Conservation (phyloP, 2,888 invertebrate species). For the Eupithecia subumbrata region DNA sequence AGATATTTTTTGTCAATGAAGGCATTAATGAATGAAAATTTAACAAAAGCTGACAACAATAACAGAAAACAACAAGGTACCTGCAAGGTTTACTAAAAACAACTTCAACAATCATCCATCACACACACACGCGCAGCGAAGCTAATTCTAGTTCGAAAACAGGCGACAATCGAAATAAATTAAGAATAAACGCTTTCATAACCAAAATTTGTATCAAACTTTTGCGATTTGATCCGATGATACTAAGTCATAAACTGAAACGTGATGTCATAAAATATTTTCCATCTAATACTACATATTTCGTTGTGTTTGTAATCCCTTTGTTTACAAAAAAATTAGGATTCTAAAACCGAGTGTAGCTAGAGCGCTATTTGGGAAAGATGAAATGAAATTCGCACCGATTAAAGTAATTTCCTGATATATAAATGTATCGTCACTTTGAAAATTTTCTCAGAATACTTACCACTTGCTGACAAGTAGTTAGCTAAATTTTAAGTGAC, state of each 20-base stretch:
- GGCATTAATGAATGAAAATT: background rate
- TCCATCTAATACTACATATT: no score
- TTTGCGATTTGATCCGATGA: background rate
- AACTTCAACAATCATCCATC: background rate
- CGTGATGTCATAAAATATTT: background rate
- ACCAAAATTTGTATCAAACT: background rate
- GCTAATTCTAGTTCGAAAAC: background rate
- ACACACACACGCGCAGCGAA: background rate
- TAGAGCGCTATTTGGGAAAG: background rate
- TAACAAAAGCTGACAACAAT: background rate
- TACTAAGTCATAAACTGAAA: background rate
- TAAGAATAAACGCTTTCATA: background rate
- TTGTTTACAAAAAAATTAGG: background rate
- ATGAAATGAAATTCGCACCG: background rate
- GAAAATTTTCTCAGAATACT: background rate
- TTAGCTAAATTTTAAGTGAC: background rate
- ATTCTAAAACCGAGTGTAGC: background rate
- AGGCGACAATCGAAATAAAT: background rate
- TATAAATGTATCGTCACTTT: background rate
- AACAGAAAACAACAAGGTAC: background rate
- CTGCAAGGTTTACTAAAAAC: background rate
- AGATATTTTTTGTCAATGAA: background rate
- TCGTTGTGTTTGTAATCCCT: background rate
- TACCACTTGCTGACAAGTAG: background rate
- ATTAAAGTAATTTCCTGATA: background rate